Percentiles rank a stretch among this genome's conserved stretches.
Conservation (phyloP, 2,888 invertebrate genomes). For the Lamellibrachia satsuma region DNA sequence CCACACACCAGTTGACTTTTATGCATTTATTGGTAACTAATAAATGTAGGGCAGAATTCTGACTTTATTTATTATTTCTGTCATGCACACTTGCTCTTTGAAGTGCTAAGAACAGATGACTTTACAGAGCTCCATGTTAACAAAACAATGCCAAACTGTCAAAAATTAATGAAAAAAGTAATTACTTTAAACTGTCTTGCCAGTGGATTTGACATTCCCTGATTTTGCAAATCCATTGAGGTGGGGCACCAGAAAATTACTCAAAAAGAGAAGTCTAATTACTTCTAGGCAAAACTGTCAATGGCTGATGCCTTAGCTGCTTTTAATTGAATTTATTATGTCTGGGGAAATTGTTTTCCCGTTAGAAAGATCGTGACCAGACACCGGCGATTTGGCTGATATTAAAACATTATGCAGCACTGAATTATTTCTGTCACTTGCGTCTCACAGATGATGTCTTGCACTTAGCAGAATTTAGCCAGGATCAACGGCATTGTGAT, state of each 20-base stretch:
- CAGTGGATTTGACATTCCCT: neutral
- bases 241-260: neutral
- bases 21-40: neutral
- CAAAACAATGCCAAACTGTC: neutral
- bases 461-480: neutral
- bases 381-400: neutral
- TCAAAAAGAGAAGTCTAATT: neutral
- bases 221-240: neutral
- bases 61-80: neutral
- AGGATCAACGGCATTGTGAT: neutral
- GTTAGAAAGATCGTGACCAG: neutral
- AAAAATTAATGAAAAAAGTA: neutral
- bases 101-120: neutral
- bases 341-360: neutral
- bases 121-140: neutral
- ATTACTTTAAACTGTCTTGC: neutral
- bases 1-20: neutral
- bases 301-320: neutral
- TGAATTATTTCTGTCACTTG: neutral
- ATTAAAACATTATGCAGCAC: constrained; percentile 11
- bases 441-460: neutral
- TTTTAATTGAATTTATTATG: neutral
- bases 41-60: neutral
- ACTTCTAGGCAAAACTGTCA: neutral
- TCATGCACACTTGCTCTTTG: neutral